These are phyloP conservation scores for Vombatus ursinus DNA, from an alignment of 2,113 vertebrate species.

Conservation along the genomic window DNA sequence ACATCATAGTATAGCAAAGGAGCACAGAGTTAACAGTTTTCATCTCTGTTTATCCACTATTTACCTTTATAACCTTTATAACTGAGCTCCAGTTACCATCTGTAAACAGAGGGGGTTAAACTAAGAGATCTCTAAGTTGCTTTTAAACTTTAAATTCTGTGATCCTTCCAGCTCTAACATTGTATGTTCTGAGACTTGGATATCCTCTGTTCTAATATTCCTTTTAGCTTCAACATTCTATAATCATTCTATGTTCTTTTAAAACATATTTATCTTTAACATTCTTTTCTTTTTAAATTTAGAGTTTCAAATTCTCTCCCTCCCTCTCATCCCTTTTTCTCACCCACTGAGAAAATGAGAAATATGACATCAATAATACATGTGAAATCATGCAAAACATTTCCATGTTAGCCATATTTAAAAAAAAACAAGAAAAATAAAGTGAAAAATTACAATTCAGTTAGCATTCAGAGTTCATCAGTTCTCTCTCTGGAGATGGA, in stretches of 20 bases:
- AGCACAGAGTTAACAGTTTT: background rate
- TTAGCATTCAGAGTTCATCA: no score
- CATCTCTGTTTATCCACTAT: background rate
- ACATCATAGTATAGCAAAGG: background rate
- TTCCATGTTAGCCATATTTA: no score
- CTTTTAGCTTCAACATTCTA: background rate
- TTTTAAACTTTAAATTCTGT: background rate
- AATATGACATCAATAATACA: no score
- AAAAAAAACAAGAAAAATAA: no score
- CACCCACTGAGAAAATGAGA: no score
- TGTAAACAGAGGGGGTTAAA: background rate
- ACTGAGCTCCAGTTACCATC: background rate
- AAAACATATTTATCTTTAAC: background rate
- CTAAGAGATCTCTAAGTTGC: background rate
- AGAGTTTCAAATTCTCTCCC: no score
- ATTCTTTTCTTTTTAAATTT: background rate
- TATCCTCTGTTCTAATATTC: background rate
- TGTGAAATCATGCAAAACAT: no score
- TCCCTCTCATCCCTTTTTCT: no score
- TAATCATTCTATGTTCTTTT: background rate
- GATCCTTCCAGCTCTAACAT: background rate
- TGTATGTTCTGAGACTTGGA: background rate
- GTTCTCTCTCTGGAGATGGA: no score
- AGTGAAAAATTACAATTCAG: no score
- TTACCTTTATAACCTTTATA: background rate